Evolutionary conservation across 2,888 invertebrate species (phyloP), one percentile per base, ranked within the genome.

Genomic region (Arge pagana): DNA sequence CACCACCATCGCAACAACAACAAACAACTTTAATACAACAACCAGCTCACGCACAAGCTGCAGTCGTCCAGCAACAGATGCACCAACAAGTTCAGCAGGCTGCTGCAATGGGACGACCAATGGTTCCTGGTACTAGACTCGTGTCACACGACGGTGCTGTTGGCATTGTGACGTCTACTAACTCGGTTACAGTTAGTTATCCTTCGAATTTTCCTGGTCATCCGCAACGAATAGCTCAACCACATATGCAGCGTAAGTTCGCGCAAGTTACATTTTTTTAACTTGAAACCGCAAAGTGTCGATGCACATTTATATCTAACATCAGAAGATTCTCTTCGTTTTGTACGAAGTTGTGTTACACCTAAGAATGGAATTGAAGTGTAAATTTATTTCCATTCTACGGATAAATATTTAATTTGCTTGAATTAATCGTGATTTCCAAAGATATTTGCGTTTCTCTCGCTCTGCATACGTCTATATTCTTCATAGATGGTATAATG

Each of bases 161-260:
- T 37, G 86, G 87, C 54, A 81, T 86, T 56, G 85, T 87, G 55
- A 82, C 85, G 8, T 81, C 83, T 36, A 85, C 86, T 65, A 84
- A 86, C 66, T 72, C 73, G 0, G 72, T 77, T 3, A 73, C 76
- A 4, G 76, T 77, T 36, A 76, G 73, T 48, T 77, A 76, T 65
- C 76, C 74, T 19, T 60, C 74, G 3, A 70, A 69, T 1, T 76
- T 76, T 48, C 70, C 74, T 4, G 68, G 66, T 21, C 76, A 76
- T 60, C 67, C 68, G 3, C 76, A 73, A 49, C 66, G 76, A 49
- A 60, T 77, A 37, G 64, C 70, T 1, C 73, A 69, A 56, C 57
- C 71, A 2, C 76, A 76, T 52, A 61, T 77, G 55, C 77, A 74
- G 67, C 73, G 76, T 77, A 31, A 33, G 40, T 24, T 15, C 43